These are phyloP conservation scores for Melitaea cinxia DNA, from an alignment of 1,140 invertebrate species.

Conservation along the genomic window DNA sequence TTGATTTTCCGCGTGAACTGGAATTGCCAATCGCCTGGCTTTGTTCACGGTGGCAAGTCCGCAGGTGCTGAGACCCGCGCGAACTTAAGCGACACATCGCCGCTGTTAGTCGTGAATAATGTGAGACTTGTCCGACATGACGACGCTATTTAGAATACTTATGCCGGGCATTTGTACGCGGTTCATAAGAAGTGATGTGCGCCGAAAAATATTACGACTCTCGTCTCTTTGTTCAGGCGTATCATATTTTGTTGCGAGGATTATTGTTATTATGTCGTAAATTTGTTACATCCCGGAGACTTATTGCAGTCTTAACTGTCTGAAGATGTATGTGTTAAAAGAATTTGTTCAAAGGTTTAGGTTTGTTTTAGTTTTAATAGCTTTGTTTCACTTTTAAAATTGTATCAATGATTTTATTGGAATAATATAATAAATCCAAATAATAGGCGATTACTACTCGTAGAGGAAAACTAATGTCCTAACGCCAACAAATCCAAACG, in stretches of 20 bases:
- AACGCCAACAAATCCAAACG: no score
- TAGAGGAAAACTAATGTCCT: no score
- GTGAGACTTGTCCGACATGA: constrained; percentile 5
- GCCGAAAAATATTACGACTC: background rate
- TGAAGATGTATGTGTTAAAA: no score
- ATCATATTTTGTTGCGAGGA: background rate
- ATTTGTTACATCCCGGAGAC: background rate
- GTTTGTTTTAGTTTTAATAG: background rate
- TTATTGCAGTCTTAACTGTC: background rate
- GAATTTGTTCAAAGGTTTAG: background rate
- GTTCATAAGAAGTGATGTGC: background rate
- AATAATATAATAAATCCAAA: no score
- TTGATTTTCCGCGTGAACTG: constrained; percentile 22
- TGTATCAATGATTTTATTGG: no score
- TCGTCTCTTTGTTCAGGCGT: background rate
- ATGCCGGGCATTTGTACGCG: constrained; percentile 3
- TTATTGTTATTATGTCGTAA: background rate
- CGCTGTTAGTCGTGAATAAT: constrained; percentile 12
- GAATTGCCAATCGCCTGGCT: constrained; percentile 14
- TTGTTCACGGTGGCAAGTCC: background rate
- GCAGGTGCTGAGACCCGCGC: background rate
- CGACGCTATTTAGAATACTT: constrained; percentile 8
- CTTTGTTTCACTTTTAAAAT: no score
- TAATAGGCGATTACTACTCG: no score
- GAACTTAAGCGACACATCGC: background rate